These are phyloP conservation scores for Calephelis nemesis DNA, from an alignment of 1,140 invertebrate genomes.

Conservation along the genomic window DNA sequence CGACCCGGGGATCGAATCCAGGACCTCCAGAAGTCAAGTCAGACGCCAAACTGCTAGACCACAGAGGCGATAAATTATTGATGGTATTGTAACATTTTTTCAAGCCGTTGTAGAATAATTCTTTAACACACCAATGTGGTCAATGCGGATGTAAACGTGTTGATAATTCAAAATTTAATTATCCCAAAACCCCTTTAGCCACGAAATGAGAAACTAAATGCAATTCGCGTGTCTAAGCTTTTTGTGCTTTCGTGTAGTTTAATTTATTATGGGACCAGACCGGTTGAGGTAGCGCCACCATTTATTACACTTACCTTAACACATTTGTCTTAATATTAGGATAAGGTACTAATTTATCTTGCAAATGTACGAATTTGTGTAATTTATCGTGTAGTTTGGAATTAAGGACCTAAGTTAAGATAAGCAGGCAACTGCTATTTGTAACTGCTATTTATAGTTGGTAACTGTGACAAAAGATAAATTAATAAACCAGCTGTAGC, in stretches of 20 bases:
- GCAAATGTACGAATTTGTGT: constrained; percentile 18
- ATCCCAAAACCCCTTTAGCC: neutral
- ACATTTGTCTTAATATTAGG: constrained; percentile 17
- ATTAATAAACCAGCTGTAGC: too few species aligned
- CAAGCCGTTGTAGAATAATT: too few species aligned
- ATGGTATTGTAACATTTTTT: too few species aligned
- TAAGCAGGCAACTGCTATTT: neutral
- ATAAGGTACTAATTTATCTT: constrained; percentile 16
- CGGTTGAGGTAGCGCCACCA: constrained; percentile 3
- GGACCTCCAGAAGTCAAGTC: too few species aligned
- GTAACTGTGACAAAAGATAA: neutral
- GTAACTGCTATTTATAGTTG: neutral
- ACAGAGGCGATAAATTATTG: too few species aligned
- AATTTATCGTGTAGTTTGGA: constrained; percentile 12
- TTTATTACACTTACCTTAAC: constrained; percentile 13
- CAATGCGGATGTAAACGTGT: neutral
- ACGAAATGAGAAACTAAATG: constrained; percentile 1
- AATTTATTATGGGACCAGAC: constrained; percentile 7
- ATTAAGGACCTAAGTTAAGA: constrained; percentile 7
- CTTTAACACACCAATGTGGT: too few species aligned
- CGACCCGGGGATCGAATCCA: too few species aligned
- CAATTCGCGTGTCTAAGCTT: constrained; percentile 2
- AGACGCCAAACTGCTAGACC: too few species aligned
- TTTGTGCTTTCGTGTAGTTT: neutral
- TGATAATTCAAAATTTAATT: neutral